Base-by-base conservation (phyloP, 35 echinoderm and acorn worm species). In the Apostichopus parvimensis region DNA sequence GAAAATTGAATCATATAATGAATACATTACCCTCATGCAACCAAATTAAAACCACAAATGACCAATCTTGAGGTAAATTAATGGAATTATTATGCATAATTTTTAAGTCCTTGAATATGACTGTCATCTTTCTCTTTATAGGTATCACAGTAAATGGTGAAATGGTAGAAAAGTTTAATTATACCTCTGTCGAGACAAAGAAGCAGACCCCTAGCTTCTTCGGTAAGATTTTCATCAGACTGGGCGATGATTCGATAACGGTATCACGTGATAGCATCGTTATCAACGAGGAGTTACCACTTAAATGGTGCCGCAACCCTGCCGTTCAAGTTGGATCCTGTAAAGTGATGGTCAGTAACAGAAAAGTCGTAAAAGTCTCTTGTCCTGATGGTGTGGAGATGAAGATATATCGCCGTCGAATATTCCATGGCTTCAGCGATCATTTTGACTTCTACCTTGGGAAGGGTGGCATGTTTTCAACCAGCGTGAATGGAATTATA, bases 371-470 rank as follows among this genome's bases (percentile, higher is more conserved):
- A 9, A 82, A 82, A 54, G 17, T 58, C 21, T 84, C 54, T 59
- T 57, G 54, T 21, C 14, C 53, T 8, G 53, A 84, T 59, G 81
- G 81, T 58, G 54, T 84, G 6, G 8, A 53, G 8, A 84, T 58
- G 81, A 82, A 82, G 52, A n/a, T 82, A 14, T 55, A 55, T 8
- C 79, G 79, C 12, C 79, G 54, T n/a, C 28, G 53, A 34, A 14
- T 82, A 4, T 56, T 10, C 52, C 53, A 17, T 55, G 79, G 79
- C 6, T 18, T 53, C 17, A 55, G 55, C 52, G 79, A 82, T 5
- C 79, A 82, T 53, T 82, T 82, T 54, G 79, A 82, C 55, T 82
- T 82, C 52, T 54, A 55, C 2, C 79, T 82, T 82, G 79, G 24
- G 6, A 82, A 82, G 54, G 79, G 79, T 18, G 34, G 55, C 8